Conservation (phyloP, 2,888 invertebrate genomes). For the Standfussiana lucernea region DNA sequence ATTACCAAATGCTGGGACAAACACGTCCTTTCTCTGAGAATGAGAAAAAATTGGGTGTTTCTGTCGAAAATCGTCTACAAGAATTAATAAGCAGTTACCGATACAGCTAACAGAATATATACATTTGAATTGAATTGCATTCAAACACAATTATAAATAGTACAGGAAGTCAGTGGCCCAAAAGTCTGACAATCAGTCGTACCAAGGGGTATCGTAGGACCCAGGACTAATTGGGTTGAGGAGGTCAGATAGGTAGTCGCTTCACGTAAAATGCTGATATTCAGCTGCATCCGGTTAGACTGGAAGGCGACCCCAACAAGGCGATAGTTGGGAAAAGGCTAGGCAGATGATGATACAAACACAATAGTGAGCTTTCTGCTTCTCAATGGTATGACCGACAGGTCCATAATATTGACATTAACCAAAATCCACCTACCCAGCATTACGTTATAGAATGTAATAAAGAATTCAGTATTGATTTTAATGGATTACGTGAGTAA, state of each 20-base stretch:
- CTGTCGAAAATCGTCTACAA: neutral
- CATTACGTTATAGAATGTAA: neutral
- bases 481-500: neutral
- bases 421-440: neutral
- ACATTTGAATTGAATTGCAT: neutral
- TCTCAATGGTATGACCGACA: neutral
- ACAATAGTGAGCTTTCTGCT: neutral
- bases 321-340: neutral
- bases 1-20: neutral
- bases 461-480: conserved; percentile 10
- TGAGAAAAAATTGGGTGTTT: neutral
- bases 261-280: neutral
- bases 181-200: neutral
- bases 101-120: neutral
- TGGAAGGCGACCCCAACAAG: neutral
- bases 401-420: neutral
- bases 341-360: neutral
- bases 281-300: neutral
- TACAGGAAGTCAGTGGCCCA: neutral
- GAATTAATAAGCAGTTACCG: neutral
- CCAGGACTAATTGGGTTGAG: neutral
- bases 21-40: neutral
- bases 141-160: neutral
- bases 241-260: neutral
- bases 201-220: neutral